Evolutionary conservation across 2,888 invertebrate species (phyloP).

Genomic region (Lepidochrysops patricia): DNA sequence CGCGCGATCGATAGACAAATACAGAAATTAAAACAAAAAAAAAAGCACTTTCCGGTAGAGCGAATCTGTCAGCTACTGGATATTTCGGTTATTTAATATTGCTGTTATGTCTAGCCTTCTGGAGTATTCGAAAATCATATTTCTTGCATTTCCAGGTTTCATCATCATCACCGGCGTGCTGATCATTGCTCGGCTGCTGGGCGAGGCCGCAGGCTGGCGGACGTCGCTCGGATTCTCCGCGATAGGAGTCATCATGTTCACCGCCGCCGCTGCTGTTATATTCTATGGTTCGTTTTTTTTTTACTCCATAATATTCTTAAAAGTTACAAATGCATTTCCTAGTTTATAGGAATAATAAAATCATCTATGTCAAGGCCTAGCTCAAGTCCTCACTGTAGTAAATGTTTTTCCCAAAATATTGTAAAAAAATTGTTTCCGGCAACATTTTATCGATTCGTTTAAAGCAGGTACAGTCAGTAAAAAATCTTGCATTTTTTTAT

Average conservation of each 20-base stretch:
- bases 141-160: constrained; percentile 75
- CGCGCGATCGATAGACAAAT: too few species aligned
- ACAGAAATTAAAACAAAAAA: too few species aligned
- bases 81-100: too few species aligned
- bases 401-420: not conserved
- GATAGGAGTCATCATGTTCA: constrained; percentile 76
- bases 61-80: too few species aligned
- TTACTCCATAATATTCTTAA: too few species aligned
- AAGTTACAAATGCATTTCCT: too few species aligned
- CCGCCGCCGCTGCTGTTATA: constrained; percentile 78
- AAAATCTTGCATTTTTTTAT: not conserved
- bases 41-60: too few species aligned
- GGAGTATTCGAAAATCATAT: too few species aligned
- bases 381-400: too few species aligned
- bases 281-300: constrained; percentile 61
- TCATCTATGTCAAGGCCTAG: too few species aligned
- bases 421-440: not conserved
- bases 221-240: constrained; percentile 77
- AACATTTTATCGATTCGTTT: not conserved
- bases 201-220: constrained; percentile 77
- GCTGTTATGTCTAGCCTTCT: too few species aligned
- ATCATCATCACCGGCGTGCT: constrained; percentile 78
- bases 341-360: too few species aligned
- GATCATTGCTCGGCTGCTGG: constrained; percentile 74
- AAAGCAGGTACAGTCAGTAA: not conserved